Evolutionary conservation across 1,140 invertebrate species (phyloP), one percentile per base, ranked within the genome.

Genomic region (Caenorhabditis remanei): DNA sequence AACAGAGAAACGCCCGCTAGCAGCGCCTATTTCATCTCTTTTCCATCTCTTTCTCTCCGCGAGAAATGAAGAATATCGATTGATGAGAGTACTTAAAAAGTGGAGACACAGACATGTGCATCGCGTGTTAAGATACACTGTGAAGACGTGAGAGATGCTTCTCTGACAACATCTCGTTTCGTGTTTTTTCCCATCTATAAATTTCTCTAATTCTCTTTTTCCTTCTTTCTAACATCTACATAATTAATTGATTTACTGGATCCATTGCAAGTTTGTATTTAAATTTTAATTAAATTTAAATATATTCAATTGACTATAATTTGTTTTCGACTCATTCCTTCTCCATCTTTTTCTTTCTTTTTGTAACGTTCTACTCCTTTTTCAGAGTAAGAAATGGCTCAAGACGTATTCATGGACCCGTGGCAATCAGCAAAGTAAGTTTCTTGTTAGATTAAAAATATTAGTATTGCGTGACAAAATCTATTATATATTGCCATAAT

Each of bases 391-490:
- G 41, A 16, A 41, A 85, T 85, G 85, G 48, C 65, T n/a, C 85
- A 85, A 21, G 85, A 85, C 32, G 24, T 50, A 50, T 87, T 83
- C 21, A 83, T 87, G 86, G 86, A 87, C 46, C 56, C 56, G 7
- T 87, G 86, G 86, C 71, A 56, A 56, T 46, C 50, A 32, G 85
- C 55, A 19, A 87, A 65, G 86, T 87, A 63, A 84, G 43, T 21
- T 48, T 21, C 55, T 32, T 32, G 32, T 32, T 32, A 48, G 67
- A 8, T 9, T 83, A 24, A 19, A 41, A 56, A 6, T 41, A 83
- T 58, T 83, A 83, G 48, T 19, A 71, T 71, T n/a, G 65, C 65
- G 65, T 71, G 65, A 63, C 24, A 32, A 11, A 53, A 53, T 32
- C 4, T 63, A 6, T 13, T 32, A 46, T 48, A 46, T 19, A 48